A percentile compares a stretch with the other conserved stretches of the same genome.
Conservation (phyloP, 2,113 vertebrate species). For the Desmodus rotundus region DNA sequence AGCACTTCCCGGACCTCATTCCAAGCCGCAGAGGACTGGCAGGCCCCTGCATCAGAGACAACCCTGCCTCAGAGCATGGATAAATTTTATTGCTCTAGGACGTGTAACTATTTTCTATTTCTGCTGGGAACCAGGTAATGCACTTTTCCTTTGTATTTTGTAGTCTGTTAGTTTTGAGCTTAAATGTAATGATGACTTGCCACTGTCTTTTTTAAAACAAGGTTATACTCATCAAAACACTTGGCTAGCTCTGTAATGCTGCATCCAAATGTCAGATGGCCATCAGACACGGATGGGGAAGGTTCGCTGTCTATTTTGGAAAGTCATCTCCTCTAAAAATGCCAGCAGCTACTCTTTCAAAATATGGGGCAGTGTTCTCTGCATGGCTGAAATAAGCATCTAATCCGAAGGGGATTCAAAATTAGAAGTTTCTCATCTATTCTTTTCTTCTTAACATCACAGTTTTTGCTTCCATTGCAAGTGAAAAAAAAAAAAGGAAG, state of each 20-base stretch:
- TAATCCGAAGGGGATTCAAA: constrained; percentile 63
- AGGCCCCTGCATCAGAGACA: background rate
- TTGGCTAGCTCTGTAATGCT: background rate
- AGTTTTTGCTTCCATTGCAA: constrained; percentile 46
- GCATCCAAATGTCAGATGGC: background rate
- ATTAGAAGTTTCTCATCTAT: constrained; percentile 75
- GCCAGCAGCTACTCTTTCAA: constrained; percentile 44
- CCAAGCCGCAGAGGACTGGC: background rate
- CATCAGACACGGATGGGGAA: background rate
- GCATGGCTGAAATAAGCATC: constrained; percentile 59
- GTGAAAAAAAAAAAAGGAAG: background rate
- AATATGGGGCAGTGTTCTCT: constrained; percentile 68
- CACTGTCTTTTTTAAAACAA: background rate
- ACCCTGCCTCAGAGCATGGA: background rate
- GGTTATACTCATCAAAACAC: background rate
- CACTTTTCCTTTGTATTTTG: background rate
- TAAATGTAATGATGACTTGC: background rate
- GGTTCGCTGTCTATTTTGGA: constrained; percentile 53
- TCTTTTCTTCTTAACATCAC: constrained; percentile 67
- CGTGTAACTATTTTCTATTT: background rate
- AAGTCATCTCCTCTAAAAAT: constrained; percentile 51
- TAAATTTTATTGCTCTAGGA: background rate
- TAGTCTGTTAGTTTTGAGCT: background rate
- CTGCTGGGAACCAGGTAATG: background rate
- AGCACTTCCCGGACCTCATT: background rate